Evolutionary conservation across 37 sponge, comb jelly and placozoan species (phyloP).

Genomic region (Haliclona indistincta): DNA sequence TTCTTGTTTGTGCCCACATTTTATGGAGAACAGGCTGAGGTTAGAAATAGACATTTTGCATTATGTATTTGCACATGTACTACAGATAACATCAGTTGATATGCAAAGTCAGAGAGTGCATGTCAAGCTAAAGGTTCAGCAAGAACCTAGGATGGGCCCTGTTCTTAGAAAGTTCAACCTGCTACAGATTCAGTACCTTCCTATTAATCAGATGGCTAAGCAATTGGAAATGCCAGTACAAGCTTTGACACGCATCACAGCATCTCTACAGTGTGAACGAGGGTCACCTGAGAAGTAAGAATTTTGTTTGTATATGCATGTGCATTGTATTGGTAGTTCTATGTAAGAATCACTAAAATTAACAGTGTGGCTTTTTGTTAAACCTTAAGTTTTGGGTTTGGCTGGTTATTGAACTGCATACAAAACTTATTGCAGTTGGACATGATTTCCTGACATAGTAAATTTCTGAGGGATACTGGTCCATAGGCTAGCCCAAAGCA

Average conservation of each 20-base stretch:
- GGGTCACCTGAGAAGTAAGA: slow-evolving; percentile 72
- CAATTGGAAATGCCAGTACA: slow-evolving; percentile 25
- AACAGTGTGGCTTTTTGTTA: slow-evolving; percentile 10
- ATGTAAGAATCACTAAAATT: slow-evolving; percentile 15
- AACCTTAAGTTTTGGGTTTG: neutral
- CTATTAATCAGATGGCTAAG: slow-evolving; percentile 32
- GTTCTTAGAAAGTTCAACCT: slow-evolving; percentile 9
- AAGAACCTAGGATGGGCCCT: slow-evolving; percentile 37
- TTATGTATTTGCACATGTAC: neutral
- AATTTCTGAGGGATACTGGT: no score
- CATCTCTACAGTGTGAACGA: slow-evolving; percentile 51
- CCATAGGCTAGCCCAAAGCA: no score
- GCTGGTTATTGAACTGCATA: no score
- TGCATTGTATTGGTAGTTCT: slow-evolving; percentile 17
- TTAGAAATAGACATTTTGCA: slow-evolving; percentile 14
- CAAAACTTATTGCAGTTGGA: no score
- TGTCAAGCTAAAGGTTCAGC: slow-evolving; percentile 26
- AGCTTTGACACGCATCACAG: slow-evolving; percentile 60
- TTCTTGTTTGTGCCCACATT: slow-evolving; percentile 52
- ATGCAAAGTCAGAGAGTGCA: slow-evolving; percentile 24
- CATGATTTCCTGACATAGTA: no score
- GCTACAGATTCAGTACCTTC: slow-evolving; percentile 28
- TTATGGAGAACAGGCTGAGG: slow-evolving; percentile 79
- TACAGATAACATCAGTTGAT: slow-evolving; percentile 58
- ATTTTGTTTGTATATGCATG: slow-evolving; percentile 25